phyloP scores from a whole-genome alignment of 2,113 vertebrate species.

The Malurus cyaneus region DNA sequence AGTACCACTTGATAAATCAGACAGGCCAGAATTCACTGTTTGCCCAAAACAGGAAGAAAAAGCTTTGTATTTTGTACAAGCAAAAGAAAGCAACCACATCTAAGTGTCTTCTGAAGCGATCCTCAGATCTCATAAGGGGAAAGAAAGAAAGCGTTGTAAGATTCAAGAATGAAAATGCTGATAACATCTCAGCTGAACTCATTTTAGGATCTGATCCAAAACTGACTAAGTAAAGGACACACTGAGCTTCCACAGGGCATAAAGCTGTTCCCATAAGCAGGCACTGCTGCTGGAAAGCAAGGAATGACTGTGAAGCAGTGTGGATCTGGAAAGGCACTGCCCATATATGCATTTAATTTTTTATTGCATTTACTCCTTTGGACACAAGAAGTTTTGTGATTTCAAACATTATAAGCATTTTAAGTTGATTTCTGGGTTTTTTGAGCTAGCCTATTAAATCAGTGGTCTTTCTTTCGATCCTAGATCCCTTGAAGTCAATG shows the following conservation, averaged over 20 bases:
- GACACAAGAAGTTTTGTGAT: neutral
- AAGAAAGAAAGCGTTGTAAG: neutral
- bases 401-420: neutral
- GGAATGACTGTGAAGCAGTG: neutral
- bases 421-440: neutral
- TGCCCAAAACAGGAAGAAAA: neutral
- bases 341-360: neutral
- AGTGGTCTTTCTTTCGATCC: neutral
- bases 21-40: neutral
- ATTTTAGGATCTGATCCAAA: neutral
- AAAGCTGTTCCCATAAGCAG: neutral
- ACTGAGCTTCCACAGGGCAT: neutral
- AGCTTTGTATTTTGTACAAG: neutral
- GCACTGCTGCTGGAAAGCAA: neutral
- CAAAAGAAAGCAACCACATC: neutral
- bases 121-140: neutral
- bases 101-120: neutral
- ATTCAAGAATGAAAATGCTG: neutral
- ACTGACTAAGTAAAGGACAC: neutral
- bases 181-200: neutral
- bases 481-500: neutral
- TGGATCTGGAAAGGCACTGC: accelerated
- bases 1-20: neutral
- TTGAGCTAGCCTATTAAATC: neutral
- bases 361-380: neutral